Evolutionary conservation across 2,113 vertebrate species (phyloP).

Genomic region (Xyliphius kryptos): DNA sequence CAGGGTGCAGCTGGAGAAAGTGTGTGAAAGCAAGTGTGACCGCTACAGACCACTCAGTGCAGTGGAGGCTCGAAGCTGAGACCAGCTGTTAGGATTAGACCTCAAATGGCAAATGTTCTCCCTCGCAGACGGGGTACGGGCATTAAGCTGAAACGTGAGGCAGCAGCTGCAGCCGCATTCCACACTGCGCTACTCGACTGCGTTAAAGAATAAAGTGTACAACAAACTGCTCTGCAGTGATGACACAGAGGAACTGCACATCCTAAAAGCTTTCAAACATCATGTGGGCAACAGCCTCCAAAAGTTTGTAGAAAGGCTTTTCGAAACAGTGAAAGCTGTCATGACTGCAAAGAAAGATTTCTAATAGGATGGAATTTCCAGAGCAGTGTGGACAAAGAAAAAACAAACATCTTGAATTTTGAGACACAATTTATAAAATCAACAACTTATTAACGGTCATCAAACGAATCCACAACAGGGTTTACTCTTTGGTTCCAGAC

Average conservation of each 20-base stretch:
- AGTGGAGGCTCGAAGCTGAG: neutral
- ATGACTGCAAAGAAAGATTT: too few relatives aligned
- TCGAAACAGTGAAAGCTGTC: too few relatives aligned
- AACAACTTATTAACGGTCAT: too few relatives aligned
- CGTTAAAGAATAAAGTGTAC: constrained; percentile 15
- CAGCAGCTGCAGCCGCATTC: constrained; percentile 44
- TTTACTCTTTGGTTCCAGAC: too few relatives aligned
- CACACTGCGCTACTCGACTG: constrained; percentile 12
- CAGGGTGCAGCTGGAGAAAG: neutral
- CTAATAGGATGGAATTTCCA: too few relatives aligned
- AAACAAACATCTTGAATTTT: too few relatives aligned
- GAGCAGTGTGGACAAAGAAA: too few relatives aligned
- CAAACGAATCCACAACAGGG: too few relatives aligned
- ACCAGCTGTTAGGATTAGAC: constrained; percentile 19
- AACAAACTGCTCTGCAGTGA: neutral
- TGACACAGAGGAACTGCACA: neutral
- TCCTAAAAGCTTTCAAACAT: neutral
- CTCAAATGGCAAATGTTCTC: constrained; percentile 6
- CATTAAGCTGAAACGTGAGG: constrained; percentile 22
- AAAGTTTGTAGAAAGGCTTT: too few relatives aligned
- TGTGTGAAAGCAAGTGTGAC: neutral
- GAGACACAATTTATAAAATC: too few relatives aligned
- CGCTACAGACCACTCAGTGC: constrained; percentile 2
- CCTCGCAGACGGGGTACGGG: too few relatives aligned
- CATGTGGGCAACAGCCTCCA: neutral